phyloP scores from a whole-genome alignment of 2,797 vertebrate species.

The Jordanella pulchra region DNA sequence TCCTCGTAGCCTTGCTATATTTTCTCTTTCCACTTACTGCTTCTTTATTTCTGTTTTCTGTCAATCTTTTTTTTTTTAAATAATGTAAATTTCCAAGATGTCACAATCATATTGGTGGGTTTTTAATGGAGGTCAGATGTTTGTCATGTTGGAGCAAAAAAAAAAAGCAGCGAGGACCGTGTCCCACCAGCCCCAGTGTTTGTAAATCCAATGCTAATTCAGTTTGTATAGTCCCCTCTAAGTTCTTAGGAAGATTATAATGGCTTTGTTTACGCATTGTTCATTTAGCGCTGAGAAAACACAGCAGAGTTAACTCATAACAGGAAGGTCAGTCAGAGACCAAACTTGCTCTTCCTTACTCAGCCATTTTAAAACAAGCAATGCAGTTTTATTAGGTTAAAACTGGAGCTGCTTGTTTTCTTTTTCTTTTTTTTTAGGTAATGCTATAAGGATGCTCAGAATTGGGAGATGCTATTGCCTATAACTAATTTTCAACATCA shows the following conservation, averaged over 20 bases:
- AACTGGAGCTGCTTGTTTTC: background rate
- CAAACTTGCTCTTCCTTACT: background rate
- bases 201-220: constrained; percentile 10
- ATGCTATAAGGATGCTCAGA: background rate
- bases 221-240: constrained; percentile 9
- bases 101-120: background rate
- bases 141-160: constrained; percentile 2
- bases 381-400: background rate
- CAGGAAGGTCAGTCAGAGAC: constrained; percentile 1
- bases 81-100: background rate
- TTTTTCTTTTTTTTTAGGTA: background rate
- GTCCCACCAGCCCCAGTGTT: background rate
- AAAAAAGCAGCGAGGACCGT: background rate
- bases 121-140: background rate
- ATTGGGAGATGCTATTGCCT: background rate
- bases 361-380: background rate
- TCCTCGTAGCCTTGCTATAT: background rate
- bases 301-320: background rate
- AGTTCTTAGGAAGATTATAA: constrained; percentile 11
- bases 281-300: constrained; percentile 7
- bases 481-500: too few species aligned
- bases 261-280: background rate
- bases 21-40: background rate
- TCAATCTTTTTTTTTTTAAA: background rate
- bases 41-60: background rate